Percentiles rank a stretch among this genome's conserved stretches.
These are phyloP conservation scores for Drepanosiphum platanoidis DNA, from an alignment of 2,888 invertebrate genomes.

Conservation along the genomic window DNA sequence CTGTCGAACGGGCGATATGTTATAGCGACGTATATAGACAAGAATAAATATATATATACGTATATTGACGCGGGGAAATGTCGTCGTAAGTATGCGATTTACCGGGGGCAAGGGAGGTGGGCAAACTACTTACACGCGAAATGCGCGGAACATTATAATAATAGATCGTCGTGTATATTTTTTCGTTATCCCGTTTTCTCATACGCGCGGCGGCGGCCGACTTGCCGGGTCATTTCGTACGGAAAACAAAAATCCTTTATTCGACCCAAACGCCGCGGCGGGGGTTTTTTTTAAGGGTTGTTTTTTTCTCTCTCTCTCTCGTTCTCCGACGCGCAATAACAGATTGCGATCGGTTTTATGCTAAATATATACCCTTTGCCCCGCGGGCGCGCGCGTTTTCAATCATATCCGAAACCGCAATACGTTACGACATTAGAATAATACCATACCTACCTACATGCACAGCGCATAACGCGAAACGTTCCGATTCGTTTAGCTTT, in stretches of 20 bases:
- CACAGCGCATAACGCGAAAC: not conserved
- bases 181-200: not conserved
- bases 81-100: no score
- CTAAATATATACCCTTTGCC: constrained; percentile 26
- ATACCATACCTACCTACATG: no score
- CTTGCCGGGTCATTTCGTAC: not conserved
- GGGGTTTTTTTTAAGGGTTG: no score
- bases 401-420: constrained; percentile 16
- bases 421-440: no score
- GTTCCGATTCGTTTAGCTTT: constrained; percentile 35
- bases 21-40: no score
- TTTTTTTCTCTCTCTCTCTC: not conserved
- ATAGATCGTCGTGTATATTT: not conserved
- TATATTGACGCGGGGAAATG: no score
- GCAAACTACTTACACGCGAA: no score
- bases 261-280: not conserved
- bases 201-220: not conserved
- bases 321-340: constrained; percentile 10
- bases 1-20: no score
- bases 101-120: no score
- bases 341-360: constrained; percentile 40
- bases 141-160: no score
- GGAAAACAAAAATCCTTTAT: constrained; percentile 10
- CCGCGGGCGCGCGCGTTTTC: constrained; percentile 13
- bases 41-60: no score